Percentiles rank a stretch among this genome's conserved stretches.
phyloP scores from a whole-genome alignment of 2,113 vertebrate genomes.

The Carassius gibelio region DNA sequence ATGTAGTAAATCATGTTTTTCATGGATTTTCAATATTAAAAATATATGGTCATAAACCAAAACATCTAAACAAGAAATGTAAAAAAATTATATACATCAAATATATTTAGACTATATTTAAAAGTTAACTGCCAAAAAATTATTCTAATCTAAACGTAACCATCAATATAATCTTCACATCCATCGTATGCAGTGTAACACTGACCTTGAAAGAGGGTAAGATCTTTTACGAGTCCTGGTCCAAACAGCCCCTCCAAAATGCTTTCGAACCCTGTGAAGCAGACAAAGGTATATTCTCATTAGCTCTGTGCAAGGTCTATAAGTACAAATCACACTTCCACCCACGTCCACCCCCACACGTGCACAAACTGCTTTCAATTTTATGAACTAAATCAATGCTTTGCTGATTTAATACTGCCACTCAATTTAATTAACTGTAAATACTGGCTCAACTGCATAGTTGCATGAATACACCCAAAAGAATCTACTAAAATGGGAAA shows the following conservation, averaged over 20 bases:
- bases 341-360: slow-evolving; percentile 23
- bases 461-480: not conserved
- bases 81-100: not conserved
- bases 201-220: slow-evolving; percentile 95
- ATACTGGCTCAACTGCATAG: slow-evolving; percentile 55
- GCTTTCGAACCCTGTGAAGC: slow-evolving; percentile 91
- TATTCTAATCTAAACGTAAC: not conserved
- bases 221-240: slow-evolving; percentile 93
- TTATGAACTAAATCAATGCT: slow-evolving; percentile 63
- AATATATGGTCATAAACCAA: not conserved
- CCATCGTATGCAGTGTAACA: not conserved
- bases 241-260: slow-evolving; percentile 99
- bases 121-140: not conserved
- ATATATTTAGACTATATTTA: not conserved
- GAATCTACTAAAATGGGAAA: not conserved
- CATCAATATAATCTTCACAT: not conserved
- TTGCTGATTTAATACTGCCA: slow-evolving; percentile 68
- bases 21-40: not conserved
- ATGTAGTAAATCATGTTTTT: not conserved
- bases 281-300: slow-evolving; percentile 57
- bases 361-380: slow-evolving; percentile 41
- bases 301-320: slow-evolving; percentile 3
- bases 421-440: slow-evolving; percentile 76
- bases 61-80: not conserved
- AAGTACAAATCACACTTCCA: slow-evolving; percentile 34